Base-by-base conservation (phyloP, 2,113 vertebrate species). In the Takifugu flavidus region DNA sequence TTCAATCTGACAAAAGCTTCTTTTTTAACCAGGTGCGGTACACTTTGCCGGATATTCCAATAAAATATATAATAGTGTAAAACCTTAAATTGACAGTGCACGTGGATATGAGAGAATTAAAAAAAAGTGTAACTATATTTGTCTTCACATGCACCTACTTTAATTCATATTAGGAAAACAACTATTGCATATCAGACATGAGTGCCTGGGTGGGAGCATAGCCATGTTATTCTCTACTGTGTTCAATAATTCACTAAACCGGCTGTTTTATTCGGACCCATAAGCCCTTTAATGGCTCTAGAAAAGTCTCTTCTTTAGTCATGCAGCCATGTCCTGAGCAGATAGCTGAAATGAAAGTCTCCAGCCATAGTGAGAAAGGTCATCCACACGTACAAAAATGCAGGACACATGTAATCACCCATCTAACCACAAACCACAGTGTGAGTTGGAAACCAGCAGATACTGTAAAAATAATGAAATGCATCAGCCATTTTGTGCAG, bases 371-470 rank as follows among this genome's bases (percentile, higher is more conserved):
- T 65, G 29, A 59, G 69, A 78, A 60, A 57, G 27, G 47, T 53
- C 65, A 67, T 54, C 11, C 29, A 65, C 15, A 71, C 59, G 69
- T 7, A 66, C 11, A 52, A 54, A 15, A 49, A 45, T 34, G n/a
- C 31, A 59, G 34, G 43, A 78, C 47, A 75, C 51, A 67, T 72
- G 56, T 62, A 57, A 72, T 64, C 54, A 75, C 63, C 53, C 50
- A 72, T 12, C 62, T 60, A 59, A 67, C 60, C 64, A 61, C 56
- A 73, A 82, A 74, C 59, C 49, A 57, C 51, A 56, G 65, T 15
- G 7, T 2, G 13, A 49, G 62, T 43, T 13, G 52, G 29, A 49
- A 62, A 53, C 20, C 13, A 56, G 7, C 14, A 55, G 7, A 61
- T 10, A 51, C 15, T 49, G 26, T 13, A 56, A 49, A 70, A 65